Conservation (phyloP, 2,113 vertebrate species). For the Microtus richardsoni region DNA sequence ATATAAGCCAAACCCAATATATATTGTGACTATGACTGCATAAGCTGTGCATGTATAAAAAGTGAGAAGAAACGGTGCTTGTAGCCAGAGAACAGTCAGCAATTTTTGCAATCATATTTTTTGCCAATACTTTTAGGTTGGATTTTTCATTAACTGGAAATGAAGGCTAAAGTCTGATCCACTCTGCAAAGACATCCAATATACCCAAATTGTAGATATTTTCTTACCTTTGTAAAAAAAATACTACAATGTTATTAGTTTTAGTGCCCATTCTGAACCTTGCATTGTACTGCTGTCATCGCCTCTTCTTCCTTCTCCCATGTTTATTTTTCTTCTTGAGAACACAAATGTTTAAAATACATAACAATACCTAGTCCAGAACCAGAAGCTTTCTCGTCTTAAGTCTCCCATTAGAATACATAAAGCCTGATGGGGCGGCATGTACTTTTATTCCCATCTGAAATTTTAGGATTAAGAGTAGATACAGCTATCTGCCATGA, state of each 20-base stretch:
- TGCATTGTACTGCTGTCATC: neutral
- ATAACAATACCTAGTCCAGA: neutral
- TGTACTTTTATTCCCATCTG: neutral
- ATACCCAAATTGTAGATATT: neutral
- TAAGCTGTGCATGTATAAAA: neutral
- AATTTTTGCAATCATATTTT: conserved; percentile 30
- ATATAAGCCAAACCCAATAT: neutral
- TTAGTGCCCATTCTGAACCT: neutral
- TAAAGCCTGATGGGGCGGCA: neutral
- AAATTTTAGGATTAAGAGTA: neutral
- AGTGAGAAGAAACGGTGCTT: conserved; percentile 3
- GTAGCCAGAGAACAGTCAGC: neutral
- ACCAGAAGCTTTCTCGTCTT: neutral
- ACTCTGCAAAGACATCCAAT: neutral
- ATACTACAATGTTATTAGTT: neutral
- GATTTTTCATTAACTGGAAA: conserved; percentile 6
- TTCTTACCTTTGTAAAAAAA: conserved; percentile 40
- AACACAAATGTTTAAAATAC: conserved; percentile 41
- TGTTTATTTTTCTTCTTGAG: conserved; percentile 9
- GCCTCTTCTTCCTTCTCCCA: neutral
- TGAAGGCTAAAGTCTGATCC: neutral
- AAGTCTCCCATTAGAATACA: neutral
- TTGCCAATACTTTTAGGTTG: neutral
- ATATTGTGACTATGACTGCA: neutral
- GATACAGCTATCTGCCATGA: neutral